phyloP scores from a whole-genome alignment of 1,140 invertebrate species.

The Tribolium madens region DNA sequence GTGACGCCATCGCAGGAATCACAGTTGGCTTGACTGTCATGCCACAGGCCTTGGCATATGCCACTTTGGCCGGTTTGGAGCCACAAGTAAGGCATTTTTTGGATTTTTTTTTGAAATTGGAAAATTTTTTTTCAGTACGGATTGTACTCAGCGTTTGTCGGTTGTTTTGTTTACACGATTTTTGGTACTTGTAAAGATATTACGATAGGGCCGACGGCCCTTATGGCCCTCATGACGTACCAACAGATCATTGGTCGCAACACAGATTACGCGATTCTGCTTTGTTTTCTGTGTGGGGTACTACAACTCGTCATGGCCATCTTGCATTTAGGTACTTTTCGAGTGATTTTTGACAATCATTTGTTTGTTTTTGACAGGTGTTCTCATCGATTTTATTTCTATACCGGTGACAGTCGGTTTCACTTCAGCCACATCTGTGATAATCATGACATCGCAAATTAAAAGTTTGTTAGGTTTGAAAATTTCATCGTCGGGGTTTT shows the following conservation, averaged over 20 bases:
- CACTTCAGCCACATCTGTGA: conserved; percentile 92
- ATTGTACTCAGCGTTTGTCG: conserved; percentile 92
- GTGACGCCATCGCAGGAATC: conserved; percentile 84
- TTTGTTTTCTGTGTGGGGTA: conserved; percentile 86
- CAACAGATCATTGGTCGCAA: conserved; percentile 77
- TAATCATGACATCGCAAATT: conserved; percentile 89
- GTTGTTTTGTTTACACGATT: conserved; percentile 90
- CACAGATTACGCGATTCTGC: conserved; percentile 83
- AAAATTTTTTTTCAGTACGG: conserved; percentile 78
- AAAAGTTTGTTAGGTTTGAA: conserved; percentile 85
- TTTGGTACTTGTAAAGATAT: conserved; percentile 93
- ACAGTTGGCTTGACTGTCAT: conserved; percentile 91
- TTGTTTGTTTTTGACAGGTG: conserved; percentile 73
- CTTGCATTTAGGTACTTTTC: conserved; percentile 77
- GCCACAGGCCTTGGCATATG: conserved; percentile 90
- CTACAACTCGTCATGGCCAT: conserved; percentile 87
- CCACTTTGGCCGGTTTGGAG: conserved; percentile 83
- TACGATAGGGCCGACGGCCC: conserved; percentile 88
- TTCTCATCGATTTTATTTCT: conserved; percentile 95
- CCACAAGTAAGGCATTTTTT: conserved; percentile 79
- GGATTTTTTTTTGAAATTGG: neutral
- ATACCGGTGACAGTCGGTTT: conserved; percentile 94
- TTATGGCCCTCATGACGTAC: conserved; percentile 86
- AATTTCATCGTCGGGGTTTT: conserved; percentile 78
- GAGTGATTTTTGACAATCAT: neutral